Base-by-base conservation (phyloP, 1,140 invertebrate species). In the Lutraria rhynchaena region DNA sequence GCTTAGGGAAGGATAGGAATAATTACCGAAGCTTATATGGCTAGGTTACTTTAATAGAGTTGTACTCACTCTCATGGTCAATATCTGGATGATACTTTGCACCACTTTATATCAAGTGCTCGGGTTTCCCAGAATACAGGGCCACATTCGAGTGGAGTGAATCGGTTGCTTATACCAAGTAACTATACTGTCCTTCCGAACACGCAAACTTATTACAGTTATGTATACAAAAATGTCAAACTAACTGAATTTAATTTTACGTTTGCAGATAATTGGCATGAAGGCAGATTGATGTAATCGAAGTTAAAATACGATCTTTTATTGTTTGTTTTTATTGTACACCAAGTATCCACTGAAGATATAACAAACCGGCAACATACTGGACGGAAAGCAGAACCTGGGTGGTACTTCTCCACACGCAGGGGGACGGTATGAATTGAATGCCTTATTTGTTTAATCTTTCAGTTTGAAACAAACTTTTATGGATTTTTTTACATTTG, bases 331-430 rank as follows among this genome's bases (percentile, higher is more conserved):
- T 41, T 58, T 69, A 22, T 44, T 67, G 35, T 46, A 57, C 27
- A 37, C 41, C 31, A 67, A 70, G 65, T 80, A 70, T 80, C 63
- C 76, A 80, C 63, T 35, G 63, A 51, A 24, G 76, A 80, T 55
- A 60, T 60, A 73, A 46, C 51, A 53, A 86, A 89, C 86, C 87
- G 90, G 88, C 89, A 90, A 88, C 89, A 92, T 92, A 90, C 91
- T 92, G 97, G 97, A 98, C 96, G 96, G 96, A 96, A 96, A 96
- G 95, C 96, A 95, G 96, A 96, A 95, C 95, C 94, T 95, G 96
- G 97, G 97, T 96, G 96, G 96, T 96, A 96, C 96, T 97, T 97
- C 96, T 97, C 97, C 96, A 97, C 96, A 96, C 96, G 96, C 96
- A 95, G 97, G 96, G 97, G 96, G 97, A 97, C 96, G 96, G 95